Conservation (phyloP, 64 coral and sea anemone genomes). For the Dendronephthya gigantea region DNA sequence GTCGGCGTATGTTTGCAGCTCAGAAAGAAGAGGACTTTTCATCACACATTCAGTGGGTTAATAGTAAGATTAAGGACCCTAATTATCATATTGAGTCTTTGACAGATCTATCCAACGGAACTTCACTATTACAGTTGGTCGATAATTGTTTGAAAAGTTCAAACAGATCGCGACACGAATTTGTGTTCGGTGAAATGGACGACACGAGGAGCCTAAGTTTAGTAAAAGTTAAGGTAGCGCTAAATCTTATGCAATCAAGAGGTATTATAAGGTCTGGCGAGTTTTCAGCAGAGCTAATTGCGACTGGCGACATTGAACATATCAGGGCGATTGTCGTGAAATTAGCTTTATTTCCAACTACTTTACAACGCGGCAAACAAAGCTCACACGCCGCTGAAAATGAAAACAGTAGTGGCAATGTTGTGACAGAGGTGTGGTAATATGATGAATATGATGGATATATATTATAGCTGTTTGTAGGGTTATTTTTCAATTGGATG, state of each 20-base stretch:
- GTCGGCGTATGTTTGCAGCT: not conserved
- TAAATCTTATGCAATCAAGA: not conserved
- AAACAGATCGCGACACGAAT: not conserved
- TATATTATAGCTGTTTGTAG: not conserved
- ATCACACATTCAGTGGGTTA: constrained; percentile 2
- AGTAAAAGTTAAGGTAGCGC: not conserved
- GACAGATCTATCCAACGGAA: not conserved
- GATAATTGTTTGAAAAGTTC: not conserved
- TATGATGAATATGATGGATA: not conserved
- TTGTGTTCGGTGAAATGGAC: not conserved
- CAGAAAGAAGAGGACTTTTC: not conserved
- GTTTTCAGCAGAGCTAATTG: not conserved
- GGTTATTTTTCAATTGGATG: too few species aligned
- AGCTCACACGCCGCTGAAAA: not conserved
- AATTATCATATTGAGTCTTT: not conserved
- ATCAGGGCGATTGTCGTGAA: not conserved
- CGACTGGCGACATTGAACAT: constrained; percentile 1
- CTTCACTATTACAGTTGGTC: not conserved
- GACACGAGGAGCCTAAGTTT: not conserved
- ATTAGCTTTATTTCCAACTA: not conserved
- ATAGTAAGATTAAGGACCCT: not conserved
- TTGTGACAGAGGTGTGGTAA: not conserved
- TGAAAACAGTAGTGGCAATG: not conserved
- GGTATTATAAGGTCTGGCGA: not conserved
- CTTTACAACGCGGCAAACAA: not conserved